Evolutionary conservation across 2,797 vertebrate genomes (phyloP).

Genomic region (Synaphobranchus kaupii): DNA sequence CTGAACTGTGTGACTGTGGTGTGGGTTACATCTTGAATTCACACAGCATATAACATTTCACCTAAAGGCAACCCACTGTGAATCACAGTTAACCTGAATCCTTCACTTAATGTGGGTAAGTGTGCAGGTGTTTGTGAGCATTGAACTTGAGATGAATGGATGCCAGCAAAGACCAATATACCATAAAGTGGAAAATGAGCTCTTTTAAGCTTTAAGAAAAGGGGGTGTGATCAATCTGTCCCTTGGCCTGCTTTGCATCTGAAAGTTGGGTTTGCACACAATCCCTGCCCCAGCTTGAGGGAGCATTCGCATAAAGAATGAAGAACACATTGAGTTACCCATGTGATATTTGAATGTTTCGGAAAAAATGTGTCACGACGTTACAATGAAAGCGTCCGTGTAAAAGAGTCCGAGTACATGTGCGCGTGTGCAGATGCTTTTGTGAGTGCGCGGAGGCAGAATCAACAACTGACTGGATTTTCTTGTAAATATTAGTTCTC

Average conservation of each 20-base stretch:
- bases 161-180: neutral
- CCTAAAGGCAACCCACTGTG: neutral
- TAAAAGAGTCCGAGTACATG: neutral
- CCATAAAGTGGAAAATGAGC: neutral
- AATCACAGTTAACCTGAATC: constrained; percentile 16
- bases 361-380: neutral
- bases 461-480: neutral
- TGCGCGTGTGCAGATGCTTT: neutral
- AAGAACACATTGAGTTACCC: neutral
- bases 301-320: neutral
- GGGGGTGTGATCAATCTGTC: neutral
- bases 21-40: constrained; percentile 10
- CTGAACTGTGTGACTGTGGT: neutral
- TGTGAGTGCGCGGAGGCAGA: neutral
- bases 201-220: neutral
- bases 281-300: neutral
- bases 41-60: constrained; percentile 7
- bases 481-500: neutral
- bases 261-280: neutral
- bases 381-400: neutral
- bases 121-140: neutral
- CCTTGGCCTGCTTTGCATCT: constrained; percentile 12
- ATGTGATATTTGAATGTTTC: neutral
- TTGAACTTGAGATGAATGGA: constrained; percentile 5
- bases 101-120: neutral